Evolutionary conservation across 2,888 invertebrate species (phyloP).

Genomic region (Philaethria dido): DNA sequence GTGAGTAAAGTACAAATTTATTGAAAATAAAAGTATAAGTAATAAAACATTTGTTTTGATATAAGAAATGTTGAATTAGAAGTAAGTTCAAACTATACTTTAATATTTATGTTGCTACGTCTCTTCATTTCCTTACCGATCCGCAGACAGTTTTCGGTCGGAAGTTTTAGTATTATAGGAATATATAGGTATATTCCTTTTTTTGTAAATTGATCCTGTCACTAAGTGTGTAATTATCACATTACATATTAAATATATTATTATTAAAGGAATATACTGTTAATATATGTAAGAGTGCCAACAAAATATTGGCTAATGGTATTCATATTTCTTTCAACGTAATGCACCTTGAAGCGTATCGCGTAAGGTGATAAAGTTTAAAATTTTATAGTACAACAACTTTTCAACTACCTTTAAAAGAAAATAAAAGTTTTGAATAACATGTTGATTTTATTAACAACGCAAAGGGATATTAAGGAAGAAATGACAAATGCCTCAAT

Average conservation of each 20-base stretch:
- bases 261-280: neutral
- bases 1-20: too few species aligned
- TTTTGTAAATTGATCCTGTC: neutral
- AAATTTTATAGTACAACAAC: conserved; percentile 21
- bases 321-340: conserved; percentile 11
- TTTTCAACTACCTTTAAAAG: conserved; percentile 9
- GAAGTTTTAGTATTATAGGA: too few species aligned
- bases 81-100: neutral
- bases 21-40: too few species aligned
- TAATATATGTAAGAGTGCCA: neutral
- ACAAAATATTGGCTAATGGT: conserved; percentile 1
- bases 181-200: too few species aligned
- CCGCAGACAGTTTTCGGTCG: conserved; percentile 2
- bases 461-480: neutral
- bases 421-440: conserved; percentile 23
- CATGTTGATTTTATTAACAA: conserved; percentile 13
- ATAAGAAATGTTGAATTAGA: neutral
- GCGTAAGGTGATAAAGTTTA: conserved; percentile 16
- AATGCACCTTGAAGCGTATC: conserved; percentile 15
- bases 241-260: neutral
- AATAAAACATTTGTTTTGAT: too few species aligned
- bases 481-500: too few species aligned
- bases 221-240: neutral
- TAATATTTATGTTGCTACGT: neutral
- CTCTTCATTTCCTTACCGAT: neutral